Conservation (phyloP, 2,797 vertebrate species). For the Eulemur albifrons region DNA sequence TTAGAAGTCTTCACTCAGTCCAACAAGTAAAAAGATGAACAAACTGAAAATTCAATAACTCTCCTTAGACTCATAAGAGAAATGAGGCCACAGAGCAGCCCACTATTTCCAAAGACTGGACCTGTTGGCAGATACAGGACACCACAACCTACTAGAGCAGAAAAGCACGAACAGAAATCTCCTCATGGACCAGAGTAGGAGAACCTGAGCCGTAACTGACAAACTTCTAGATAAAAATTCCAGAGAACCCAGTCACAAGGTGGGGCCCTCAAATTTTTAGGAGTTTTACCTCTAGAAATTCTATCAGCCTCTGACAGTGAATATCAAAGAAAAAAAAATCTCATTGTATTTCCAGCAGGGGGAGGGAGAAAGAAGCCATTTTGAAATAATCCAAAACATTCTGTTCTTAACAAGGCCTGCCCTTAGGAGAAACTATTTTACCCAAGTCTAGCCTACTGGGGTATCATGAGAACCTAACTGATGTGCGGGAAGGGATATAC, state of each 20-base stretch:
- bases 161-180: neutral
- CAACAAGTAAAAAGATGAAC: neutral
- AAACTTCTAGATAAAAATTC: neutral
- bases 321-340: too few species aligned
- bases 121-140: too few species aligned
- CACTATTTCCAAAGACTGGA: neutral
- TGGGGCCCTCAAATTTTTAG: neutral
- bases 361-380: too few species aligned
- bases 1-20: neutral
- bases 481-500: too few species aligned
- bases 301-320: neutral
- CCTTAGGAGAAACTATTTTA: neutral
- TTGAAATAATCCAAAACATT: too few species aligned
- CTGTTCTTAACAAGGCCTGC: too few species aligned
- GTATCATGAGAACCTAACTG: neutral
- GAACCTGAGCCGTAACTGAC: neutral
- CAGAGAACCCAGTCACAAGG: too few species aligned
- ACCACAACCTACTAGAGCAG: neutral
- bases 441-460: neutral
- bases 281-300: neutral
- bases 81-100: neutral
- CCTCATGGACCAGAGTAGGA: neutral
- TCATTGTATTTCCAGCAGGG: neutral
- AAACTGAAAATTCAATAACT: neutral
- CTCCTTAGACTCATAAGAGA: neutral